Conservation (phyloP, 2,797 vertebrate genomes). For the Clarias fuscus region DNA sequence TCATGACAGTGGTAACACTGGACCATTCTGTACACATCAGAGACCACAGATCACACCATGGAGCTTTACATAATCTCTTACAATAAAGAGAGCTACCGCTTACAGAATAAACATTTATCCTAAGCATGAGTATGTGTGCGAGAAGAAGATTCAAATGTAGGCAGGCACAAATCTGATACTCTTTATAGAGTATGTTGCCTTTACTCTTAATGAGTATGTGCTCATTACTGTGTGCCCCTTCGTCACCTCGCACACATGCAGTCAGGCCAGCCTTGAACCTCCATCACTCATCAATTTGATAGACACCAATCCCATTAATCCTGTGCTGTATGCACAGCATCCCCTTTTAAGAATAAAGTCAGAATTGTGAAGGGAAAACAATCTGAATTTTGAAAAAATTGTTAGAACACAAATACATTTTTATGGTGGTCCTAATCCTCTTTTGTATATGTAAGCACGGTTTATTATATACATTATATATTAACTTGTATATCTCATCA, state of each 20-base stretch:
- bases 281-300: conserved; percentile 64
- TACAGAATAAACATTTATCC: background rate
- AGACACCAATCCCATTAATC: conserved; percentile 72
- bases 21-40: conserved; percentile 26
- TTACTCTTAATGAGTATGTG: background rate
- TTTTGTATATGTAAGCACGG: too few species aligned
- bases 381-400: too few species aligned
- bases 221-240: background rate
- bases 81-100: background rate
- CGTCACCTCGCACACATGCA: too few species aligned
- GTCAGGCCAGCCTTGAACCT: conserved; percentile 5
- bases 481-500: background rate
- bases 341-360: background rate
- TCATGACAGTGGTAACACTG: conserved; percentile 24
- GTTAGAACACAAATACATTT: too few species aligned
- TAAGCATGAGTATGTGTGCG: background rate
- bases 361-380: too few species aligned
- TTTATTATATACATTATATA: too few species aligned
- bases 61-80: background rate
- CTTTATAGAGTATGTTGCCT: background rate
- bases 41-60: background rate
- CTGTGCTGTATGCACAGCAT: conserved; percentile 40
- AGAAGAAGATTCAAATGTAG: background rate
- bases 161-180: background rate
- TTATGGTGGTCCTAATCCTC: too few species aligned